Percentiles rank a stretch among this genome's conserved stretches.
phyloP scores from a whole-genome alignment of 2,888 invertebrate genomes.

The Steinernema carpocapsae region DNA sequence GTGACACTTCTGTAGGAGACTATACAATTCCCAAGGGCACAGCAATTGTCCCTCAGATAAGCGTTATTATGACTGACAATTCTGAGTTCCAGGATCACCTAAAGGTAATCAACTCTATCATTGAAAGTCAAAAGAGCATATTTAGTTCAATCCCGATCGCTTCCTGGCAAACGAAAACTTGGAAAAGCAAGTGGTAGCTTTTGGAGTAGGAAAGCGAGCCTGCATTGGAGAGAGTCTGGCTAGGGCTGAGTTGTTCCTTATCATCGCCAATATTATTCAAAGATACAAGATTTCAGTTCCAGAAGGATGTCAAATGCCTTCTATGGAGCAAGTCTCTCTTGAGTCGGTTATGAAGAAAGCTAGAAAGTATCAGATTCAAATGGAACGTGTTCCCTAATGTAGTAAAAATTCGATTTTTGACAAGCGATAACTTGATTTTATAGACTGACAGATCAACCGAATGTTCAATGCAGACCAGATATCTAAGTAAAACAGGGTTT shows the following conservation, averaged over 20 bases:
- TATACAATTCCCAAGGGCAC: not conserved
- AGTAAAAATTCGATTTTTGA: not conserved
- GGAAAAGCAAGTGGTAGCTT: slow-evolving; percentile 11
- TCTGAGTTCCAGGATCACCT: not conserved
- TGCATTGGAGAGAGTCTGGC: slow-evolving; percentile 21
- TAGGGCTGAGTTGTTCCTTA: slow-evolving; percentile 7
- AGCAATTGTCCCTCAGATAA: not conserved
- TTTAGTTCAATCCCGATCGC: slow-evolving; percentile 14
- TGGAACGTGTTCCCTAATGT: not conserved
- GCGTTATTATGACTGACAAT: not conserved
- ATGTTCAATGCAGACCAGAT: too few species aligned
- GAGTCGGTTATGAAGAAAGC: not conserved
- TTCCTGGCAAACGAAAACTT: not conserved
- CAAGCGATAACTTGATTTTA: too few species aligned
- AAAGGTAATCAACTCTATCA: not conserved
- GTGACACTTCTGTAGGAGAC: not conserved
- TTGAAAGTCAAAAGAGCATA: not conserved
- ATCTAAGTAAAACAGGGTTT: too few species aligned
- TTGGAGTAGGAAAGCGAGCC: not conserved
- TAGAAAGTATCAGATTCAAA: not conserved
- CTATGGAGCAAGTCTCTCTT: not conserved
- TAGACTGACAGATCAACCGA: too few species aligned
- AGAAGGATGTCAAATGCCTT: not conserved
- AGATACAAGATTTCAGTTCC: not conserved
- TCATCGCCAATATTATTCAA: not conserved